Base-by-base conservation (phyloP, 2,113 vertebrate genomes). In the Psophia crepitans region DNA sequence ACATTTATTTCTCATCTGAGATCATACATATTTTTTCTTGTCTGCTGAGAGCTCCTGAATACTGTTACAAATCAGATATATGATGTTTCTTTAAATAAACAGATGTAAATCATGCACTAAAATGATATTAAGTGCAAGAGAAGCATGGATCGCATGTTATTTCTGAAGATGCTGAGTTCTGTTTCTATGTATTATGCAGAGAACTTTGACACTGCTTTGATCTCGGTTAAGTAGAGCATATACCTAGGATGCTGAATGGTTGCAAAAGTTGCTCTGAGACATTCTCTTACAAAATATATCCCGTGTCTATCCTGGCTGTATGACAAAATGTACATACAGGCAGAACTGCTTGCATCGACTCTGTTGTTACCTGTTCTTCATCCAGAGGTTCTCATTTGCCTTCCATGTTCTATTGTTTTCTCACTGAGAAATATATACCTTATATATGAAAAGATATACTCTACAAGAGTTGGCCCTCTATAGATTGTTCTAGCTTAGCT, bases 121-220 rank as follows among this genome's bases (percentile, higher is more conserved):
- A 93, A 75, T 60, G 17, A n/a, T 18, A 79, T 46, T 64, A 68
- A 69, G 49, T 82, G 24, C 65, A 65, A 27, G 18, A 84, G 57
- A 87, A 89, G 28, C 64, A 17, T 21, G 73, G 41, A 43, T 9
- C 32, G 51, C 44, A n/a, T 93, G 76, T 17, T 95, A 6, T 28
- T 86, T 73, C 79, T 81, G 82, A 65, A 74, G 85, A 9, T 83
- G 63, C 16, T 66, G 33, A 12, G 2, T 14, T 92, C 46, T 63
- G 66, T 69, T 86, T 41, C 4, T 41, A 22, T 88, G 84, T 46
- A 60, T 93, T 78, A 78, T 75, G 82, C 88, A 87, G 71, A 89
- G 92, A 94, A 96, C 85, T 94, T 88, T 95, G 93, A 63, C 87
- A 80, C 39, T 66, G 2, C 95, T 96, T 95, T 96, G 92, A 96